Percentiles rank a stretch among this genome's conserved stretches.
Conservation (phyloP, 2,888 invertebrate genomes). For the Pachycephus smyrnensis region DNA sequence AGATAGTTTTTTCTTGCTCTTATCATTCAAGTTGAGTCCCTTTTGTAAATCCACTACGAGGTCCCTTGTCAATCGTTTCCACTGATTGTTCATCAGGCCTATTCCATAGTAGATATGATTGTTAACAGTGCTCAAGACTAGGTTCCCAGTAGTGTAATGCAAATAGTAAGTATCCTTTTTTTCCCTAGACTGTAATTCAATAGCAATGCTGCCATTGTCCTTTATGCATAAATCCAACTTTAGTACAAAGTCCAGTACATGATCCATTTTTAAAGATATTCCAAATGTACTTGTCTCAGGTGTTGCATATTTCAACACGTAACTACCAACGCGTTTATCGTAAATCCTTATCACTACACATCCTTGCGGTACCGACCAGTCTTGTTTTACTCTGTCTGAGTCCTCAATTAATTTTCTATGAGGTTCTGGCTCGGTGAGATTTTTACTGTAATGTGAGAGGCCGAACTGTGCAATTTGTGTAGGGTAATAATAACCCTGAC, state of each 20-base stretch:
- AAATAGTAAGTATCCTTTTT: conserved; percentile 82
- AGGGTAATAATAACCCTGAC: conserved; percentile 95
- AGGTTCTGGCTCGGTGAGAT: conserved; percentile 87
- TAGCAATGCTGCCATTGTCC: conserved; percentile 85
- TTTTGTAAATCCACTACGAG: conserved; percentile 92
- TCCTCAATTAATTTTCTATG: conserved; percentile 81
- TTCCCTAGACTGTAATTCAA: conserved; percentile 83
- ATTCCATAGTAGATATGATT: conserved; percentile 88
- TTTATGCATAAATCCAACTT: conserved; percentile 79
- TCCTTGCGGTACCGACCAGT: conserved; percentile 82
- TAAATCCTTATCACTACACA: conserved; percentile 75
- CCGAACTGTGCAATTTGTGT: conserved; percentile 99
- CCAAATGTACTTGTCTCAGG: conserved; percentile 77
- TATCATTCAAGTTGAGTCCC: conserved; percentile 79
- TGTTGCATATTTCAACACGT: conserved; percentile 80
- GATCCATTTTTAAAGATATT: conserved; percentile 77
- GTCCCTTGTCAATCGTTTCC: conserved; percentile 88
- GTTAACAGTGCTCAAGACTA: conserved; percentile 80
- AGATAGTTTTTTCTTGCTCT: conserved; percentile 77
- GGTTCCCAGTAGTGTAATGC: conserved; percentile 84
- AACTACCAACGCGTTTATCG: conserved; percentile 72
- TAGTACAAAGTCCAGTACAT: conserved; percentile 80
- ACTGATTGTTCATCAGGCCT: conserved; percentile 73
- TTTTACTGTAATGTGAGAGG: conserved; percentile 96
- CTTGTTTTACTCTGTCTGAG: conserved; percentile 75